These are phyloP conservation scores for Monopterus albus DNA, from an alignment of 2,113 vertebrate species.

Conservation along the genomic window DNA sequence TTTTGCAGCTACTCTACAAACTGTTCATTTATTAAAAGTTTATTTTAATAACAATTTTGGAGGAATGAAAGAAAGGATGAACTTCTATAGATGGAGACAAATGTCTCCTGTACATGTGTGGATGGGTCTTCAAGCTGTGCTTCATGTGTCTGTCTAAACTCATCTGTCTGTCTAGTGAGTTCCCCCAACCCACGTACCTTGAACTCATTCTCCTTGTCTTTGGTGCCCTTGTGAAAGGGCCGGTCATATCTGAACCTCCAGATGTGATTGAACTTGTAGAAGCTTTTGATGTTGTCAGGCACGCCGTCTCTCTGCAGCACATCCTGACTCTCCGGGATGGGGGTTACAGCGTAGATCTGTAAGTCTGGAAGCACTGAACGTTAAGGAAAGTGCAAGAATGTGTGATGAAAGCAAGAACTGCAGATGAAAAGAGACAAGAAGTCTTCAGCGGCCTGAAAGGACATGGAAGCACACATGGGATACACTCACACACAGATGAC, in stretches of 20 bases:
- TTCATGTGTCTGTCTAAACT: not conserved
- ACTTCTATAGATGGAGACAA: not conserved
- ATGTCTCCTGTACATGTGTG: not conserved
- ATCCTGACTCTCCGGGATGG: conserved; percentile 96
- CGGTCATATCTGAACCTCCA: conserved; percentile 98
- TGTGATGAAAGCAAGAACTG: conserved; percentile 17
- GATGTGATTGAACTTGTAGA: conserved; percentile 99
- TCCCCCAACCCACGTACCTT: conserved; percentile 83
- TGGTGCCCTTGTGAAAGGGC: conserved; percentile 97
- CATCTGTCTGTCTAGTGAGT: not conserved
- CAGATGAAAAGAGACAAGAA: not conserved
- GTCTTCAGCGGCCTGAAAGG: conserved; percentile 31
- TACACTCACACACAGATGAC: not conserved
- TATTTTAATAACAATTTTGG: not conserved
- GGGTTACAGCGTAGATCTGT: conserved; percentile 98
- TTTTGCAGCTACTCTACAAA: not conserved
- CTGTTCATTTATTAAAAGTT: not conserved
- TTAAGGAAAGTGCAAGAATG: conserved; percentile 78
- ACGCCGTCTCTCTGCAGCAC: conserved; percentile 96
- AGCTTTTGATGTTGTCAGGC: conserved; percentile 98
- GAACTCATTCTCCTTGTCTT: conserved; percentile 99
- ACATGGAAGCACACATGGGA: conserved; percentile 1
- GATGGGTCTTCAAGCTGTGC: not conserved
- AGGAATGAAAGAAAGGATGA: not conserved
- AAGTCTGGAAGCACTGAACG: conserved; percentile 84